Base-by-base conservation (phyloP, 2,797 vertebrate species). In the Chelon auratus region DNA sequence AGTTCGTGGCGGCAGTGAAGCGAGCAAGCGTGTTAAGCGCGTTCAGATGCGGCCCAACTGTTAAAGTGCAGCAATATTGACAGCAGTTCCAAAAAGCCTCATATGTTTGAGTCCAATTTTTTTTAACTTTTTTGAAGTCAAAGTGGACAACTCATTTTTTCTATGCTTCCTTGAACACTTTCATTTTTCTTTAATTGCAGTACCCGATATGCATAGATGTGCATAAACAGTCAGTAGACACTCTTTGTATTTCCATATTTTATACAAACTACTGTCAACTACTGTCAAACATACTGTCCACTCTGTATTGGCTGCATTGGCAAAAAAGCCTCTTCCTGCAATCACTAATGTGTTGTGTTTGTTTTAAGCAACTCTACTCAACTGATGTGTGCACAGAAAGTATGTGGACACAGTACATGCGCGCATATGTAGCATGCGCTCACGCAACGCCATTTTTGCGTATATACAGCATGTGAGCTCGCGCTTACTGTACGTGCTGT, bases 401-500 rank as follows among this genome's bases (percentile, higher is more conserved):
- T 47, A 3, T 63, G 0, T 20, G 9, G 9, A 39, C 20, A 40
- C 12, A 42, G 3, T 17, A 63, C 9, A 18, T 52, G 5, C 12
- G 40, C 42, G 39, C 47, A 0, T 56, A 12, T 8, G 9, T n/a
- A 26, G 18, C 11, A 50, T 68, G 54, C 10, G 62, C 63, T 15
- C 9, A 40, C 63, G 22, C 17, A 62, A 26, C 54, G 26, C 18
- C 9, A 24, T 64, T 4, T 58, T n/a, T 59, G 4, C 72, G 59
- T 9, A 63, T 53, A 51, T 30, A 52, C 24, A 26, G 24, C 6
- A 62, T 64, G 2, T 55, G 39, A 55, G 20, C 39, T 65, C 14
- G 17, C 69, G 40, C 69, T 7, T 63, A 39, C 60, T 22, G 22
- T 22, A 22, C 2, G 22, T 72, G 50, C 58, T 58, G 50, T 70